Evolutionary conservation across 1,140 invertebrate species (phyloP).

Genomic region (Acyrthosiphon pisum): DNA sequence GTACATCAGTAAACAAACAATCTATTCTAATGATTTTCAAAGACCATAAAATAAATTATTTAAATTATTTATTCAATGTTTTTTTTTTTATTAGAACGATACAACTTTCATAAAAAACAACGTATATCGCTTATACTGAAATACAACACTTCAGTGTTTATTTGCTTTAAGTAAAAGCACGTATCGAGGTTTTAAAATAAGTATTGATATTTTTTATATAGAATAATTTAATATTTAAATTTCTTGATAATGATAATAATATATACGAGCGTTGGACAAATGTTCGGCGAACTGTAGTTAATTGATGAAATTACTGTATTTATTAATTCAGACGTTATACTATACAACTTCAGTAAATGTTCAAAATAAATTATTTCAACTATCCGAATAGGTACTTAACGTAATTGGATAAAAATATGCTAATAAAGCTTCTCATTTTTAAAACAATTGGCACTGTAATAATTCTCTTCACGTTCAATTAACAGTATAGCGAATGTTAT

Average conservation of each 20-base stretch:
- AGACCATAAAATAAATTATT: background rate
- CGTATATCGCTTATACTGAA: background rate
- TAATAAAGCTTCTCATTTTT: background rate
- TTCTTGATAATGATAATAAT: background rate
- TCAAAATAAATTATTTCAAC: background rate
- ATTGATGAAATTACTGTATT: background rate
- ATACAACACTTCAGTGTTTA: background rate
- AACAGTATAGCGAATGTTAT: background rate
- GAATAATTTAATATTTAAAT: background rate
- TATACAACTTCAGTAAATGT: background rate
- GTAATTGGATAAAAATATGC: slow-evolving; percentile 11
- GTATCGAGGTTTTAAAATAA: background rate
- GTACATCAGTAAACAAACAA: background rate
- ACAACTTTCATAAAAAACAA: background rate
- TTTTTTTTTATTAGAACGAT: background rate
- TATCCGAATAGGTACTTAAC: background rate
- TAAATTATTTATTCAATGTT: background rate
- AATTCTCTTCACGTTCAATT: no score
- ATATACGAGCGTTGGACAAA: background rate
- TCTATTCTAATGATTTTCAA: background rate
- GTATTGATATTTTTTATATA: background rate
- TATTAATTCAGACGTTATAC: background rate
- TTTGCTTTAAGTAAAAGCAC: background rate
- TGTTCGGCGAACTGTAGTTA: background rate
- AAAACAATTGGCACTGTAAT: background rate